A percentile compares a stretch with the other conserved stretches of the same genome.
Conservation (phyloP, 2,888 invertebrate species). For the Bruchidius siliquastri region DNA sequence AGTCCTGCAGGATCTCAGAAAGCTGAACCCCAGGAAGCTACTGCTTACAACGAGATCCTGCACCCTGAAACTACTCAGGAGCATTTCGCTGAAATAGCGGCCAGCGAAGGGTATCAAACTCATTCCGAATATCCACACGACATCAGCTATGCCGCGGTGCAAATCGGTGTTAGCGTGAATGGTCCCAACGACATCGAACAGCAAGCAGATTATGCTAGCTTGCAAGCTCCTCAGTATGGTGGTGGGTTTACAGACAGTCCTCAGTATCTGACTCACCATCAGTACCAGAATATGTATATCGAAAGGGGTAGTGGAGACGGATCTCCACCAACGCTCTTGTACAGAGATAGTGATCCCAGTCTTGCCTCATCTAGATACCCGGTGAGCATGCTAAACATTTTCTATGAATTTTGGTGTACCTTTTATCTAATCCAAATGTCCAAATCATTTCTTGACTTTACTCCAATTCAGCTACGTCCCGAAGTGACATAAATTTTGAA, state of each 20-base stretch:
- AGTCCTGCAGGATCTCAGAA: slow-evolving; percentile 17
- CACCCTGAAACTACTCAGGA: slow-evolving; percentile 7
- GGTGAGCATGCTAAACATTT: slow-evolving; percentile 22
- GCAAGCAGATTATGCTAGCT: slow-evolving; percentile 56
- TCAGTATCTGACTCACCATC: slow-evolving; percentile 35
- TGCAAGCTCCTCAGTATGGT: slow-evolving; percentile 57
- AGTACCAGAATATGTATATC: slow-evolving; percentile 30
- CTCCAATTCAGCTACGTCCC: no score
- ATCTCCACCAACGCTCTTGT: slow-evolving; percentile 55
- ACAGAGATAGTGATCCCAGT: slow-evolving; percentile 61
- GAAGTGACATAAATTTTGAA: no score
- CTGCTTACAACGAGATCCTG: slow-evolving; percentile 9
- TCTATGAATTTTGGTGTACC: no score
- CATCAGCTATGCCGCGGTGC: slow-evolving; percentile 17
- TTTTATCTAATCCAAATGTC: no score
- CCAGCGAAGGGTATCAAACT: background rate
- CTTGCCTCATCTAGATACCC: slow-evolving; percentile 54
- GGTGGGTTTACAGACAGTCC: slow-evolving; percentile 32
- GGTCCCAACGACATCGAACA: slow-evolving; percentile 28
- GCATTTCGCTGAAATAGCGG: slow-evolving; percentile 1
- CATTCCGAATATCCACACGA: slow-evolving; percentile 16
- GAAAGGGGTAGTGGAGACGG: slow-evolving; percentile 48
- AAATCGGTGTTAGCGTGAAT: slow-evolving; percentile 21
- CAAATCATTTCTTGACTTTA: no score
- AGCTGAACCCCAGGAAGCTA: slow-evolving; percentile 11